Percentiles rank a stretch among this genome's conserved stretches.
Conservation (phyloP, 2,888 invertebrate species). For the Tupiocoris notatus region DNA sequence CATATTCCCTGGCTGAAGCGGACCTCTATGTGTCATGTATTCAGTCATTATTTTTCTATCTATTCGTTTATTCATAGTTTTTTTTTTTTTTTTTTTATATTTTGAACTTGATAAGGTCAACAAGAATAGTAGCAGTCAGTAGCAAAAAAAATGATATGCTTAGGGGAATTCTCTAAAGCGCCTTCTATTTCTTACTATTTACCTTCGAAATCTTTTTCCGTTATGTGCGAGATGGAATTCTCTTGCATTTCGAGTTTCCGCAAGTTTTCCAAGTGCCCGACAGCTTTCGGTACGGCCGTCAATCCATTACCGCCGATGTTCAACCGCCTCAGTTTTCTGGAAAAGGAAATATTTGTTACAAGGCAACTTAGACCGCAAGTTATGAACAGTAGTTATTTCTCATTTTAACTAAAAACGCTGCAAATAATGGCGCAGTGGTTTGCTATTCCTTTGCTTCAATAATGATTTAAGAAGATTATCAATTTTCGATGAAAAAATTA, state of each 20-base stretch:
- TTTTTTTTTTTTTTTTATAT: too few species aligned
- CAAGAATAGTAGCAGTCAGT: too few species aligned
- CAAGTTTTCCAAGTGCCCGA: slow-evolving; percentile 74
- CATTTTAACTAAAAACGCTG: neutral
- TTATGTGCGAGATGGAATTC: slow-evolving; percentile 72
- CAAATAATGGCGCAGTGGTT: neutral
- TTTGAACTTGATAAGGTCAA: too few species aligned
- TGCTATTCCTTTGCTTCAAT: neutral
- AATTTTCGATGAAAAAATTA: too few species aligned
- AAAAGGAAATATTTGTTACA: slow-evolving; percentile 45
- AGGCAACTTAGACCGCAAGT: neutral
- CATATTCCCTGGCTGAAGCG: too few species aligned
- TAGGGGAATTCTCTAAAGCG: too few species aligned
- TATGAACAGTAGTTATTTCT: neutral
- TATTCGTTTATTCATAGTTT: too few species aligned
- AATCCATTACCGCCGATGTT: slow-evolving; percentile 84
- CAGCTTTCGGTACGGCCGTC: slow-evolving; percentile 73
- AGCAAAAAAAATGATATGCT: too few species aligned
- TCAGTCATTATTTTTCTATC: too few species aligned
- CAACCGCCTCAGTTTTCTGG: slow-evolving; percentile 75
- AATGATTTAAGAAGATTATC: neutral
- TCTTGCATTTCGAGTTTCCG: slow-evolving; percentile 87
- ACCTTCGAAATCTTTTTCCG: slow-evolving; percentile 86
- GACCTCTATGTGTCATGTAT: too few species aligned
- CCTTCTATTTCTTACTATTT: too few species aligned